Evolutionary conservation across 37 sponge, comb jelly and placozoan genomes (phyloP), one percentile per base, ranked within the genome.

Genomic region (Chondrosia reniformis): DNA sequence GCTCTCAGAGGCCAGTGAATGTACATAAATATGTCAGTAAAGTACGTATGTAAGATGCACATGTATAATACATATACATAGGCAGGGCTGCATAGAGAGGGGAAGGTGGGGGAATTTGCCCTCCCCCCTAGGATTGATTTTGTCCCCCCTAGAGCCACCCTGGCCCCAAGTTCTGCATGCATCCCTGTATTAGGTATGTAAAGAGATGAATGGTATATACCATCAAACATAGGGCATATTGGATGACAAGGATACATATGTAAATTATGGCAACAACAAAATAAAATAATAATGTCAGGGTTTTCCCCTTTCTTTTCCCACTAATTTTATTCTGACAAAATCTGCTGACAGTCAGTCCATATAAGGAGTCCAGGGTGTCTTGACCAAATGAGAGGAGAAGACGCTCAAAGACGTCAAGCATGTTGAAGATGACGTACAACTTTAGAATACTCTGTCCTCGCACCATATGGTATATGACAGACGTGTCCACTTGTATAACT

Each of bases 361-460:
- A 96, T 59, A 96, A 78, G 1, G 89, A 67, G 58, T 93, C 94
- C 80, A 94, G 79, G 28, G 86, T 86, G 74, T 94, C 95, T 59
- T 91, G 89, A 12, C 92, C 92, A 40, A 91, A 79, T 74, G 94
- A 88, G 0, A 89, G 79, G 38, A 91, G 66, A 21, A 91, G 75
- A 0, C 93, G 85, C 27, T 91, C 92, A 76, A 81, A 87, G 31
- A 98, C 91, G 75, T 98, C 99, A 33, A 98, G 63, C 80, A 98
- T 87, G 83, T 98, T 98, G 83, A 78, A 91, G 38, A 98, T 95
- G 83, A 98, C 97, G 55, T 98, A 98, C 28, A 95, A 82, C 75
- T 98, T 98, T 46, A 98, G 92, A 0, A 98, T 87, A 19, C 86
- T 80, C 79, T 98, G 99, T 28, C 89, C 99, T 39, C 96, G 69